Evolutionary conservation across 1,140 invertebrate species (phyloP), one percentile per base, ranked within the genome.

Genomic region (Acromyrmex echinatior): DNA sequence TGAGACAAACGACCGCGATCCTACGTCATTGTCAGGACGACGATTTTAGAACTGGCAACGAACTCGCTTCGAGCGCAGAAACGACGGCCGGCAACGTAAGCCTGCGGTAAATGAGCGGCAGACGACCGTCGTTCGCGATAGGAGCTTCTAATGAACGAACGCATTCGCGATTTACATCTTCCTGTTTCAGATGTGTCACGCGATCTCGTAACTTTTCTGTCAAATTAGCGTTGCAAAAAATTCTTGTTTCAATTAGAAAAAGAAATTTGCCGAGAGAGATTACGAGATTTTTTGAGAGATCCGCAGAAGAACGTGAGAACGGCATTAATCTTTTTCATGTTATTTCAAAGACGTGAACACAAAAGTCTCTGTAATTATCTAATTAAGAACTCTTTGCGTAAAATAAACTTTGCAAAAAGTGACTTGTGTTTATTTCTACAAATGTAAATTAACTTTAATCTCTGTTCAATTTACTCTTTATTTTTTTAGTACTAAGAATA

Each of bases 21-120:
- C 92, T 94, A 91, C 93, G 93, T 94, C 92, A 93, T 92, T 94
- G 92, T 94, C 93, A 92, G 88, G 90, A 86, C 12, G 93, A 94
- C 93, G 92, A 86, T 94, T 94, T 94, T 94, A 94, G 93, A 94
- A 91, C 90, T 92, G 91, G 91, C 91, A 91, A 82, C 90, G 73
- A 73, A 91, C 89, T 89, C 77, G 51, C 62, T 76, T 76, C 84
- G 86, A 81, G 80, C 87, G 62, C 49, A 18, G 74, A 86, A 87
- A 87, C 81, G 68, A 87, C 45, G 25, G 16, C 39, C 66, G 68
- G 53, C 53, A 35, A 63, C 78, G 87, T 80, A 87, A 92, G 87
- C 80, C 53, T 62, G 21, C n/a, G 78, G 31, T 70, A 60, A 80
- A 89, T 70, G 87, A 85, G 73, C 56, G 80, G 60, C 28, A 45